Percentiles rank a stretch among this genome's conserved stretches.
These are phyloP conservation scores for Temnothorax ravouxi DNA, from an alignment of 2,888 invertebrate species.

Conservation along the genomic window DNA sequence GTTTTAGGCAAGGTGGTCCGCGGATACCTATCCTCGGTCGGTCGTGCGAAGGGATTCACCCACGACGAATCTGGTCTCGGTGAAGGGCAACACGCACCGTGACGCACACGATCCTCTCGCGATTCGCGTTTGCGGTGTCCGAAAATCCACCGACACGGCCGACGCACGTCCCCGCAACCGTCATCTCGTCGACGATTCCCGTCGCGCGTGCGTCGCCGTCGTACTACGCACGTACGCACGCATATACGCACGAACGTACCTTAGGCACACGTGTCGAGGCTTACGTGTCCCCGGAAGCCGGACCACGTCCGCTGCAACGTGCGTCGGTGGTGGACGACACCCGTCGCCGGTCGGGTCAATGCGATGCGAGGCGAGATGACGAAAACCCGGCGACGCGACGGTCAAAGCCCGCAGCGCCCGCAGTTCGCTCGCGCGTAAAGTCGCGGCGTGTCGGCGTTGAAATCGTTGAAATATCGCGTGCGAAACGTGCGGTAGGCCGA, in stretches of 20 bases:
- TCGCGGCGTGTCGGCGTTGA: neutral
- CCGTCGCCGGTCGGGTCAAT: conserved; percentile 35
- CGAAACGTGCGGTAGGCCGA: no score
- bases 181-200: neutral
- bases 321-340: conserved; percentile 19
- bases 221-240: neutral
- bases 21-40: neutral
- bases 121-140: no score
- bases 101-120: no score
- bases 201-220: conserved; percentile 44
- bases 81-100: no score
- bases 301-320: neutral
- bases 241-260: neutral
- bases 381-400: conserved; percentile 19
- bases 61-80: neutral
- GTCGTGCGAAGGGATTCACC: neutral
- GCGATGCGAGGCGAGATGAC: conserved; percentile 42
- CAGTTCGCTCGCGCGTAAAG: neutral
- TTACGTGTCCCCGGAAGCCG: neutral
- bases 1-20: neutral
- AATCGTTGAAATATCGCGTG: no score
- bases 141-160: neutral
- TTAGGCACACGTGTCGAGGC: conserved; percentile 26
- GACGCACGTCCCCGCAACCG: neutral
- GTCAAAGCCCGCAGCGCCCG: neutral